These are phyloP conservation scores for Megalops atlanticus DNA, from an alignment of 2,113 vertebrate species.

Conservation along the genomic window DNA sequence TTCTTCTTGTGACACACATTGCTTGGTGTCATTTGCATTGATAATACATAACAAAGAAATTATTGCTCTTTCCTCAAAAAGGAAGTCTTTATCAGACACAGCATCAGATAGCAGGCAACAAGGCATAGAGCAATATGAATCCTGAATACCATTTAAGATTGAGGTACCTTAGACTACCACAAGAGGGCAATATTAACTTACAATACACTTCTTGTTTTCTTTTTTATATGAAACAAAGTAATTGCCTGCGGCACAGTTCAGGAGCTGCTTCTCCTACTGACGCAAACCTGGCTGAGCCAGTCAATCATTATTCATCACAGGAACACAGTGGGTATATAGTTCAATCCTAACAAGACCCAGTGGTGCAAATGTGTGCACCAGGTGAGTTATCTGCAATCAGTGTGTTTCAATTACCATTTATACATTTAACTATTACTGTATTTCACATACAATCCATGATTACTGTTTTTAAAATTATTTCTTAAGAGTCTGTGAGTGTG, in stretches of 20 bases:
- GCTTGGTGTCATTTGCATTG: conserved; percentile 40
- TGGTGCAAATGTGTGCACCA: not conserved
- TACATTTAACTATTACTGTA: not conserved
- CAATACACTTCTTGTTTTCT: conserved; percentile 29
- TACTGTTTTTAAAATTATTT: not conserved
- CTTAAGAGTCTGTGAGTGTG: not conserved
- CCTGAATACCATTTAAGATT: conserved; percentile 16
- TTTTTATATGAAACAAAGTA: conserved; percentile 69
- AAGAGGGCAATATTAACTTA: conserved; percentile 70
- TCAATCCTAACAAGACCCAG: conserved; percentile 12
- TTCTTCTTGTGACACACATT: conserved; percentile 43
- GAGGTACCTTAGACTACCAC: conserved; percentile 42
- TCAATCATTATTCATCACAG: conserved; percentile 70
- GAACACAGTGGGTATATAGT: conserved; percentile 39
- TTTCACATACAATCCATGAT: not conserved
- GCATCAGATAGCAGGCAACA: conserved; percentile 7
- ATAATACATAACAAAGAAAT: conserved; percentile 7
- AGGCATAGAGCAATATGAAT: conserved; percentile 16
- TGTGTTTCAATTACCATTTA: not conserved
- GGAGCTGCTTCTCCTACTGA: conserved; percentile 67
- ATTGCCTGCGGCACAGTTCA: conserved; percentile 75
- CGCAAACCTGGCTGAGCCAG: conserved; percentile 67
- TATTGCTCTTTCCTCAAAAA: not conserved
- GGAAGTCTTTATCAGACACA: conserved; percentile 1
- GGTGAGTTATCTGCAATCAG: not conserved